Evolutionary conservation across 2,797 vertebrate species (phyloP), one percentile per base, ranked within the genome.

Genomic region (Yasuhikotakia modesta): DNA sequence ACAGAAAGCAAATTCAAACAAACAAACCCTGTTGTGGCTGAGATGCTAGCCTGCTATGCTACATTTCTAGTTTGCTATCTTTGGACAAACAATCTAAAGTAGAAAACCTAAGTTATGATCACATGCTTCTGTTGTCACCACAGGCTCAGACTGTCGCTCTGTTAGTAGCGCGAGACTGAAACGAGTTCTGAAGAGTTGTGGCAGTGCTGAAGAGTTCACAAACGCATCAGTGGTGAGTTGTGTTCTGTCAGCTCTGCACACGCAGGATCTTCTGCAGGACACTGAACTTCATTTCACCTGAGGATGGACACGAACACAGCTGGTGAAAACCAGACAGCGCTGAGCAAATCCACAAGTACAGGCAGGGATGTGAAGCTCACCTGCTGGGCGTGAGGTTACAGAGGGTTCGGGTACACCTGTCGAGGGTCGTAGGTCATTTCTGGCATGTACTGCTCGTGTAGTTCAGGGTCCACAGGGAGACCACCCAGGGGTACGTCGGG

Each of bases 391-490:
- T 77, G 70, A 77, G 87, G 86, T 91, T 93, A 93, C 83, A 92
- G 91, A 0, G 90, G 91, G 69, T 92, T 91, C 19, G 89, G 87
- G 85, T 91, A 92, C 68, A 86, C 79, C 80, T 91, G 91, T 86
- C 92, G 84, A 63, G 86, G 88, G 87, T 92, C 91, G 13, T 89
- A 93, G 55, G 52, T 86, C 90, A 93, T 88, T 24, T 92, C 90
- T 2, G 88, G 73, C 16, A 90, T 87, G 84, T 91, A 93, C 68
- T 88, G 69, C 70, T 92, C 91, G 0, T 91, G 90, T 57, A 91
- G 85, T 19, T 92, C 89, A 0, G 89, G 82, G 30, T 93, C 92
- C 68, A 91, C 83, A 0, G 89, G 90, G 21, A 90, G 80, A 17
- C 84, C 86, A 53, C 91, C 88, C 61, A 93, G 83, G 65, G 89